A percentile compares a stretch with the other conserved stretches of the same genome.
Evolutionary conservation across 2,113 vertebrate genomes (phyloP).

Genomic region (Chaetodon trifascialis): DNA sequence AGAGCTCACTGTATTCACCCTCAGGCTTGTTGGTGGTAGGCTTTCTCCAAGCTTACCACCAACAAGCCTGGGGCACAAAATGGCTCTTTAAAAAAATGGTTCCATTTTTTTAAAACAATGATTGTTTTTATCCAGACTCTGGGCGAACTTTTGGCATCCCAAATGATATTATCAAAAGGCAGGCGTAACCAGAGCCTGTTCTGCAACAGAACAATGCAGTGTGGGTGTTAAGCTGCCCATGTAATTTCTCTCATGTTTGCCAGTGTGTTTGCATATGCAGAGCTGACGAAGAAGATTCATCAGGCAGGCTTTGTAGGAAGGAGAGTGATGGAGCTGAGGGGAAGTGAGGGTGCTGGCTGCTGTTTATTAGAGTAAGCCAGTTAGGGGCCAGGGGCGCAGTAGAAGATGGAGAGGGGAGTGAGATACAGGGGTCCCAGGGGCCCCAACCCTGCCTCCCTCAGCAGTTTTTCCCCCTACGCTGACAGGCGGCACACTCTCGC

Average conservation of each 20-base stretch:
- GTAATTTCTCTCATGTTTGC: slow-evolving; percentile 33
- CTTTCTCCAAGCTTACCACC: slow-evolving; percentile 28
- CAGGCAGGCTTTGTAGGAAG: slow-evolving; percentile 40
- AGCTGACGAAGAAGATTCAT: slow-evolving; percentile 45
- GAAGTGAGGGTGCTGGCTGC: slow-evolving; percentile 7
- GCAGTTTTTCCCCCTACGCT: slow-evolving; percentile 59
- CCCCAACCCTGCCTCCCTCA: slow-evolving; percentile 58
- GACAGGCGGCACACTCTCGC: slow-evolving; percentile 52
- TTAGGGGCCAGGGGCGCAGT: slow-evolving; percentile 35
- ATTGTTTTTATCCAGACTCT: slow-evolving; percentile 57
- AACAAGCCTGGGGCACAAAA: slow-evolving; percentile 61
- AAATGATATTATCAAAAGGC: slow-evolving; percentile 59
- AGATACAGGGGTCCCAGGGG: slow-evolving; percentile 59
- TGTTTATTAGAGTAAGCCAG: slow-evolving; percentile 58
- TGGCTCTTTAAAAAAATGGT: slow-evolving; percentile 60
- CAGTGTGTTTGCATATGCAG: slow-evolving; percentile 45
- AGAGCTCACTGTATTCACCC: slow-evolving; percentile 42
- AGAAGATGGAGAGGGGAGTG: slow-evolving; percentile 29
- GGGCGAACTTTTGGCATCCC: slow-evolving; percentile 53
- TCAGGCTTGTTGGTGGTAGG: not conserved
- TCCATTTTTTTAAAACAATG: slow-evolving; percentile 50
- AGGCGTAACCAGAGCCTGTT: slow-evolving; percentile 18
- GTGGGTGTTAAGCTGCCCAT: slow-evolving; percentile 47
- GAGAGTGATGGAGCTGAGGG: slow-evolving; percentile 23
- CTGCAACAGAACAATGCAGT: slow-evolving; percentile 20